A percentile compares a stretch with the other conserved stretches of the same genome.
phyloP scores from a whole-genome alignment of 2,797 vertebrate genomes.

The Potorous gilbertii region DNA sequence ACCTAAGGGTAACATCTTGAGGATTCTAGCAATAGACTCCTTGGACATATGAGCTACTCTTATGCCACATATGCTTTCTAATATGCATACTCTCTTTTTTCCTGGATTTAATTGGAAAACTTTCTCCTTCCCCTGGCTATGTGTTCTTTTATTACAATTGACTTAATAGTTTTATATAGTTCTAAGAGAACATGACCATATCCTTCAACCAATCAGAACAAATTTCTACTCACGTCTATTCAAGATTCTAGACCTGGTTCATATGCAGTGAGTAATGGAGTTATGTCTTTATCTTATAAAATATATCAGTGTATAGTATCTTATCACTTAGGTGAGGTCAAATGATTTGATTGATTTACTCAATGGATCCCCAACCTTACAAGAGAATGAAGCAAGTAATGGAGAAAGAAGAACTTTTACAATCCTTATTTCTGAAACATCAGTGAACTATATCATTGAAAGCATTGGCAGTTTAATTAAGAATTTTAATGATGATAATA shows the following conservation, averaged over 20 bases:
- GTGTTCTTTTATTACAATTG: not conserved
- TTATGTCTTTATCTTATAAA: not conserved
- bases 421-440: constrained; percentile 46
- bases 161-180: not conserved
- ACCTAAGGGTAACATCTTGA: not conserved
- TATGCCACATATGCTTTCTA: not conserved
- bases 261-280: not conserved
- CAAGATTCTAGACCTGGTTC: not conserved
- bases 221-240: not conserved
- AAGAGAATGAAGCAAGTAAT: constrained; percentile 44
- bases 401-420: not conserved
- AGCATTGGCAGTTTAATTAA: constrained; percentile 72
- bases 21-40: not conserved
- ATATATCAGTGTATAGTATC: not conserved
- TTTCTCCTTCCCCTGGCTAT: not conserved
- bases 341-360: not conserved
- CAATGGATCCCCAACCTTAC: not conserved
- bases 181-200: not conserved
- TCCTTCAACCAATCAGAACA: not conserved
- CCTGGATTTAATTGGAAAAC: not conserved
- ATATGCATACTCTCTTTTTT: not conserved
- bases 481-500: constrained; percentile 64
- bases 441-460: constrained; percentile 68
- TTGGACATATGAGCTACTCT: not conserved
- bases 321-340: not conserved